Evolutionary conservation across 2,797 vertebrate genomes (phyloP).

Genomic region (Epinephelus malabaricus): DNA sequence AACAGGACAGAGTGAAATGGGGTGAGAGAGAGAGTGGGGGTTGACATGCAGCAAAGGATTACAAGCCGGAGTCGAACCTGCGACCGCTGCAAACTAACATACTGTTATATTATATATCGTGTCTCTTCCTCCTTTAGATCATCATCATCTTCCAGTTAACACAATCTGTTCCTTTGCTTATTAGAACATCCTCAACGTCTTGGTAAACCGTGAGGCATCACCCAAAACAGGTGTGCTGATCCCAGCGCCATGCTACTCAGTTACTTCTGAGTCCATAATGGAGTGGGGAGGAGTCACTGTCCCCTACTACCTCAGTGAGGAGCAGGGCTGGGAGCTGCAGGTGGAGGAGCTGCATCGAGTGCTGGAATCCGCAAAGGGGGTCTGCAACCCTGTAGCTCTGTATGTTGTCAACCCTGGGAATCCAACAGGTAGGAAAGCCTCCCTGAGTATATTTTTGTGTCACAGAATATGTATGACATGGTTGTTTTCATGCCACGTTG

Average conservation of each 20-base stretch:
- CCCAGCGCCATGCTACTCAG: slow-evolving; percentile 70
- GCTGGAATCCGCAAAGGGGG: slow-evolving; percentile 63
- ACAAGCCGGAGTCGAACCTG: too few species aligned
- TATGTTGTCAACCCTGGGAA: slow-evolving; percentile 88
- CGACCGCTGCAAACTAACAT: not conserved
- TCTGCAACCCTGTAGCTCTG: slow-evolving; percentile 80
- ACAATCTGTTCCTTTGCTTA: not conserved
- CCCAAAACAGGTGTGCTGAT: slow-evolving; percentile 77
- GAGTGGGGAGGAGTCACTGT: slow-evolving; percentile 62
- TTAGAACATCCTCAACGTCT: slow-evolving; percentile 78
- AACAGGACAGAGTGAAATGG: too few species aligned
- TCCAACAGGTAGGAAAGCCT: slow-evolving; percentile 78
- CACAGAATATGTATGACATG: not conserved
- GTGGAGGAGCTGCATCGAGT: slow-evolving; percentile 77
- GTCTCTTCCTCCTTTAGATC: not conserved
- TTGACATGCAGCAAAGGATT: too few species aligned
- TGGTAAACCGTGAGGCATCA: slow-evolving; percentile 66
- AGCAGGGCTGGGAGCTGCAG: slow-evolving; percentile 82
- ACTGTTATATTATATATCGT: fast-evolving
- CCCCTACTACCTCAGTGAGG: slow-evolving; percentile 84
- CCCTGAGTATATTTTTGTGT: not conserved
- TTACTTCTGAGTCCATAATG: slow-evolving; percentile 31
- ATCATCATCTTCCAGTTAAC: not conserved
- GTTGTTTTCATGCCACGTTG: slow-evolving; percentile 20
- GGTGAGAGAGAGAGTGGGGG: too few species aligned